Conservation (phyloP, 2,888 invertebrate species). For the Conchocele bisecta region DNA sequence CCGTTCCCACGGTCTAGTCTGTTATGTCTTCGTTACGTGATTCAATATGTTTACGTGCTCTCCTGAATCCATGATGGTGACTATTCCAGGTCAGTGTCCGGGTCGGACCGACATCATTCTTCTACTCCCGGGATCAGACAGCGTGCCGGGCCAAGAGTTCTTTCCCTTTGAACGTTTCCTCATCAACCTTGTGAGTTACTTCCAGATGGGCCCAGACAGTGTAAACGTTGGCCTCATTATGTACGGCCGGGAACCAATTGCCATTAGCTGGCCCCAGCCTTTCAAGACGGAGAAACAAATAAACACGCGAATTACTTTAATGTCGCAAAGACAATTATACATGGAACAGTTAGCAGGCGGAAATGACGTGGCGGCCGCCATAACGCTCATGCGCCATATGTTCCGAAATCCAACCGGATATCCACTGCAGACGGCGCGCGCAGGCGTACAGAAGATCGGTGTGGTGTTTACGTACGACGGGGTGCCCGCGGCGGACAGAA, state of each 20-base stretch:
- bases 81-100: conserved; percentile 53
- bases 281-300: conserved; percentile 54
- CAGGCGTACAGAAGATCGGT: conserved; percentile 56
- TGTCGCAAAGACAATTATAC: conserved; percentile 57
- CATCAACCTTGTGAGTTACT: conserved; percentile 61
- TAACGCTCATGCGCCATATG: conserved; percentile 63
- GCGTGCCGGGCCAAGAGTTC: conserved; percentile 64
- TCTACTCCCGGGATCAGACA: conserved; percentile 58
- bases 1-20: no score
- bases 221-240: conserved; percentile 62
- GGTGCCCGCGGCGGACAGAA: conserved; percentile 28
- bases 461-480: conserved; percentile 62
- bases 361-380: conserved; percentile 56
- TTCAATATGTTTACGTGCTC: no score
- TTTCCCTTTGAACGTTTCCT: conserved; percentile 67
- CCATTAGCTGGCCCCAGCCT: conserved; percentile 57
- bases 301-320: conserved; percentile 62
- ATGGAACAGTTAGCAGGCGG: conserved; percentile 46
- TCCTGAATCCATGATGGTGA: not conserved
- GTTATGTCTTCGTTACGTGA: no score
- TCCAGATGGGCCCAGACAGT: conserved; percentile 47
- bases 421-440: conserved; percentile 42
- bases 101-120: conserved; percentile 62
- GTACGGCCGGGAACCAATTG: conserved; percentile 56
- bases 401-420: conserved; percentile 60